Conservation (phyloP, 2,797 vertebrate genomes). For the Morus bassanus region DNA sequence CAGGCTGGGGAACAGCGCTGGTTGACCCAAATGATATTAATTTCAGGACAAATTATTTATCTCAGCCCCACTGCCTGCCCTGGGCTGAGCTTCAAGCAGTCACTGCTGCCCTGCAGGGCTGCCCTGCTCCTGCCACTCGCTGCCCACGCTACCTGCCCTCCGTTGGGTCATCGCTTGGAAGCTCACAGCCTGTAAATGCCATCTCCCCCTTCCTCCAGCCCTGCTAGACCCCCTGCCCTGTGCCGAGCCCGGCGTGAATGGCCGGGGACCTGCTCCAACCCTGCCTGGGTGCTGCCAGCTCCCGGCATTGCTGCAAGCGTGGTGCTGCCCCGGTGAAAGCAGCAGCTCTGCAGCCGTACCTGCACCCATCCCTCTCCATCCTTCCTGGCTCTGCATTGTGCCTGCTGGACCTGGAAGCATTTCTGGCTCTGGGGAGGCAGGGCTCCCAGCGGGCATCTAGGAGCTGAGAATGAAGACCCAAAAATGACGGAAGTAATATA, state of each 20-base stretch:
- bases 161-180: neutral
- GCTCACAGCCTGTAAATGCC: neutral
- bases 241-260: rapidly evolving
- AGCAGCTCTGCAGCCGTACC: neutral
- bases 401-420: neutral
- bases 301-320: neutral
- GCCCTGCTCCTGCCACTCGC: neutral
- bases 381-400: rapidly evolving
- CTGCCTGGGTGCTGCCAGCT: neutral
- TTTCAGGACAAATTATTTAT: neutral
- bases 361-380: neutral
- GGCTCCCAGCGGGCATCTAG: neutral
- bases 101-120: rapidly evolving
- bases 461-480: neutral
- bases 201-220: neutral
- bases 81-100: neutral
- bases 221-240: neutral
- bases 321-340: neutral
- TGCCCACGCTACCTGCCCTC: neutral
- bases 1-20: neutral
- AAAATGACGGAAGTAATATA: neutral
- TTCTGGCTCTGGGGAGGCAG: neutral
- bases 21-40: rapidly evolving
- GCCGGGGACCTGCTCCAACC: neutral
- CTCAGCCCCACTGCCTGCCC: neutral